phyloP scores from a whole-genome alignment of 2,113 vertebrate species.

The Lepidothrix coronata region DNA sequence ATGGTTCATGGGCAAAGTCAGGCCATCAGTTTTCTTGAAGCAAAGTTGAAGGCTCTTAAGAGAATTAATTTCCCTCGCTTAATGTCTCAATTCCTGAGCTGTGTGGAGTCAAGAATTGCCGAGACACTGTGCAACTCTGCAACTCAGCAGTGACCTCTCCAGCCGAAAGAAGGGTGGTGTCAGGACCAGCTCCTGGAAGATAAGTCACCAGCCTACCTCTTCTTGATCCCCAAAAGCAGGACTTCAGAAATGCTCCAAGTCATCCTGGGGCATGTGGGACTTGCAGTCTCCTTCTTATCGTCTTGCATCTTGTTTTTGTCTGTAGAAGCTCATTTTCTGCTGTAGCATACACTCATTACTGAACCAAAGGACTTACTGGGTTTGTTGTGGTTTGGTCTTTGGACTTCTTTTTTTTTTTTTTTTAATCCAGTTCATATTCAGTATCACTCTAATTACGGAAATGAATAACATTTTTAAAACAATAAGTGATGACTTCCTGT shows the following conservation, averaged over 20 bases:
- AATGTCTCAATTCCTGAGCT: not conserved
- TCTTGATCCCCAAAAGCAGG: not conserved
- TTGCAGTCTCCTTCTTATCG: not conserved
- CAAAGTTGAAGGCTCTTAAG: not conserved
- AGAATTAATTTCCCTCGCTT: not conserved
- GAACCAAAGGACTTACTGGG: not conserved
- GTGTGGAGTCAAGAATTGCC: not conserved
- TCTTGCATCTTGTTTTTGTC: not conserved
- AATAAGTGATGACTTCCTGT: conserved; percentile 62
- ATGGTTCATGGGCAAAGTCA: not conserved
- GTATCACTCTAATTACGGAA: conserved; percentile 55
- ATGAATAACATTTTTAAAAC: conserved; percentile 56
- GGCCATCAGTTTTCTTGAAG: not conserved
- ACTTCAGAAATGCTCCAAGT: not conserved
- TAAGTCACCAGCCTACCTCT: not conserved
- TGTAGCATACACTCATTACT: not conserved
- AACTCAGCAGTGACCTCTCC: conserved; percentile 56
- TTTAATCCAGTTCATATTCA: conserved; percentile 34
- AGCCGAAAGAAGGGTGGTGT: conserved; percentile 34
- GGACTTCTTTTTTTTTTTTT: not conserved
- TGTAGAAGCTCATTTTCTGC: not conserved
- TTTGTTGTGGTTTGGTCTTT: not conserved
- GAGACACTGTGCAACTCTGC: not conserved
- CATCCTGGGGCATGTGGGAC: not conserved
- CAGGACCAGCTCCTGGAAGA: not conserved